Conservation (phyloP, 2,113 vertebrate species). For the mouse (Mus musculus) region DNA sequence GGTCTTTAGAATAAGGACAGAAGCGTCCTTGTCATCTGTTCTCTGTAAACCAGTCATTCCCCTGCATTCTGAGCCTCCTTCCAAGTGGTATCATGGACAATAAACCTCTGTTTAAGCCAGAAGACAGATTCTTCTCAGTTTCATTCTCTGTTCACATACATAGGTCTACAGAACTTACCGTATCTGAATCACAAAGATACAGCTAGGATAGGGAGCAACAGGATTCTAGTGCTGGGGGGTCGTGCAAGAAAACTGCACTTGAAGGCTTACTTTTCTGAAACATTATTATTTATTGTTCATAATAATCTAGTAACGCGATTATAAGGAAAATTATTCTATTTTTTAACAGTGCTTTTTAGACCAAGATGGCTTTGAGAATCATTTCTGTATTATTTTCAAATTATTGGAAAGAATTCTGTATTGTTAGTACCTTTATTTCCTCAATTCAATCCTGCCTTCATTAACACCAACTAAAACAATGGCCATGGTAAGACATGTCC, state of each 20-base stretch:
- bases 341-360: not conserved
- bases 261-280: not conserved
- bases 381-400: not conserved
- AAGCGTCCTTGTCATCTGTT: not conserved
- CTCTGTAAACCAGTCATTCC: not conserved
- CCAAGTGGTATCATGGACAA: not conserved
- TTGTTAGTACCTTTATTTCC: not conserved
- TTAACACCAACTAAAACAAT: not conserved
- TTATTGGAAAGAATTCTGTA: not conserved
- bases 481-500: not conserved
- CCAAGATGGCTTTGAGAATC: not conserved
- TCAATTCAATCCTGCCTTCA: not conserved
- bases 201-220: not conserved
- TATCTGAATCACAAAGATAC: not conserved
- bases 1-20: not conserved
- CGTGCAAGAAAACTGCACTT: not conserved
- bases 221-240: not conserved
- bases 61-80: not conserved
- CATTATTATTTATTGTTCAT: not conserved
- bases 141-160: not conserved
- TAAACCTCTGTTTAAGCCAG: not conserved
- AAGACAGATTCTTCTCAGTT: not conserved
- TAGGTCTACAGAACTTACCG: not conserved
- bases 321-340: not conserved
- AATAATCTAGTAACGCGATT: not conserved